Evolutionary conservation across 2,888 invertebrate species (phyloP).

Genomic region (Bhutanitis thaidina): DNA sequence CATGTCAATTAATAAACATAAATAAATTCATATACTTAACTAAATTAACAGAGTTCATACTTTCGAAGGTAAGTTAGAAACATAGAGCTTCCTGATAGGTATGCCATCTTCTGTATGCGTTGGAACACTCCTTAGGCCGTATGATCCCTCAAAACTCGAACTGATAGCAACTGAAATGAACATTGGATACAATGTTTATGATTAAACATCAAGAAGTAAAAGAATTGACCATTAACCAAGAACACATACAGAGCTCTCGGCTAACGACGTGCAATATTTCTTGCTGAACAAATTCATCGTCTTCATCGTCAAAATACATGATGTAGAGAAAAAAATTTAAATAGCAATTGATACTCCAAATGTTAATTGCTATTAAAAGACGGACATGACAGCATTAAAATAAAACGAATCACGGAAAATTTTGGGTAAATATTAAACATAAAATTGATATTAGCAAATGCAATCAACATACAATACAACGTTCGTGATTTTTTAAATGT

Average conservation of each 20-base stretch:
- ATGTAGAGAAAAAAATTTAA: slow-evolving; percentile 33
- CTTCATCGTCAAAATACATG: slow-evolving; percentile 64
- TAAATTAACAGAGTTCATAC: slow-evolving; percentile 40
- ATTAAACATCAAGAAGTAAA: not conserved
- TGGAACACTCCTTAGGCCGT: slow-evolving; percentile 52
- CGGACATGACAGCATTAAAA: slow-evolving; percentile 40
- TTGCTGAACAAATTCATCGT: slow-evolving; percentile 51
- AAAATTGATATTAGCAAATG: slow-evolving; percentile 55
- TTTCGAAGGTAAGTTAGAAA: slow-evolving; percentile 78
- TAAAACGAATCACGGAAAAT: slow-evolving; percentile 49
- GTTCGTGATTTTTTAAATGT: slow-evolving; percentile 45
- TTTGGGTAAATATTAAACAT: slow-evolving; percentile 58
- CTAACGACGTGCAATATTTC: slow-evolving; percentile 58
- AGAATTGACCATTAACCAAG: not conserved
- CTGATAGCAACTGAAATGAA: slow-evolving; percentile 50
- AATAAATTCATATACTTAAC: not conserved
- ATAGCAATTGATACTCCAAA: slow-evolving; percentile 30
- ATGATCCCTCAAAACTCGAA: slow-evolving; percentile 46
- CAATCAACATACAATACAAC: slow-evolving; percentile 66
- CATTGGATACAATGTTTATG: not conserved
- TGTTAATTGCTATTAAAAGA: slow-evolving; percentile 32
- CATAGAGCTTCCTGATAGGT: slow-evolving; percentile 79
- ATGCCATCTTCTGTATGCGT: slow-evolving; percentile 79
- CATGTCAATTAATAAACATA: not conserved
- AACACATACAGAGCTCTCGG: slow-evolving; percentile 55